A percentile compares a stretch with the other conserved stretches of the same genome.
These are phyloP conservation scores for Polia nebulosa DNA, from an alignment of 2,888 invertebrate species.

Conservation along the genomic window DNA sequence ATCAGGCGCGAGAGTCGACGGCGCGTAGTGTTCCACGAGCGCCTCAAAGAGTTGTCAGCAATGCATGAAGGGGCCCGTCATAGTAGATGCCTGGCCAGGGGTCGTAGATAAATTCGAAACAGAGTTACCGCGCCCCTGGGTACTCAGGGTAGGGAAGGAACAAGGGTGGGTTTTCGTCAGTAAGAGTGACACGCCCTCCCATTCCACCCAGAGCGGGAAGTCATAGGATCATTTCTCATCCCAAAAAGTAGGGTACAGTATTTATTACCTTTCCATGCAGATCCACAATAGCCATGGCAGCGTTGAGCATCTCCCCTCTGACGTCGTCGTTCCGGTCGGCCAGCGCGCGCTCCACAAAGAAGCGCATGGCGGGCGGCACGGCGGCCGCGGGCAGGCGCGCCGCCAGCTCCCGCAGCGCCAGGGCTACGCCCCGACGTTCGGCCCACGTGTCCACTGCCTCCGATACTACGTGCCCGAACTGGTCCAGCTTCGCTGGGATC, in stretches of 20 bases:
- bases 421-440: slow-evolving; percentile 96
- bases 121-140: too few relatives aligned
- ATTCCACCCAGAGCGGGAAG: too few relatives aligned
- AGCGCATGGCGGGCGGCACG: slow-evolving; percentile 94
- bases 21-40: too few relatives aligned
- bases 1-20: too few relatives aligned
- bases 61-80: too few relatives aligned
- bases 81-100: too few relatives aligned
- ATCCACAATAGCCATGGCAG: slow-evolving; percentile 98
- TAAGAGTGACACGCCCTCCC: too few relatives aligned
- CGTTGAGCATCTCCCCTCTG: slow-evolving; percentile 97
- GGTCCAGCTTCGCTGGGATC: slow-evolving; percentile 96
- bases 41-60: too few relatives aligned
- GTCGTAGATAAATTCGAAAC: too few relatives aligned
- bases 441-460: slow-evolving; percentile 97
- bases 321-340: slow-evolving; percentile 96
- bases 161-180: too few relatives aligned
- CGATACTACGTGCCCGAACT: slow-evolving; percentile 97
- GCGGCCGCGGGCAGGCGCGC: slow-evolving; percentile 92
- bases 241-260: not conserved
- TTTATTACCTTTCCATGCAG: slow-evolving; percentile 94
- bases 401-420: slow-evolving; percentile 95
- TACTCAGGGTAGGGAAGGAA: too few relatives aligned
- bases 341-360: slow-evolving; percentile 96
- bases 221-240: too few relatives aligned